Base-by-base conservation (phyloP, 2,888 invertebrate genomes). In the Brassicogethes aeneus region DNA sequence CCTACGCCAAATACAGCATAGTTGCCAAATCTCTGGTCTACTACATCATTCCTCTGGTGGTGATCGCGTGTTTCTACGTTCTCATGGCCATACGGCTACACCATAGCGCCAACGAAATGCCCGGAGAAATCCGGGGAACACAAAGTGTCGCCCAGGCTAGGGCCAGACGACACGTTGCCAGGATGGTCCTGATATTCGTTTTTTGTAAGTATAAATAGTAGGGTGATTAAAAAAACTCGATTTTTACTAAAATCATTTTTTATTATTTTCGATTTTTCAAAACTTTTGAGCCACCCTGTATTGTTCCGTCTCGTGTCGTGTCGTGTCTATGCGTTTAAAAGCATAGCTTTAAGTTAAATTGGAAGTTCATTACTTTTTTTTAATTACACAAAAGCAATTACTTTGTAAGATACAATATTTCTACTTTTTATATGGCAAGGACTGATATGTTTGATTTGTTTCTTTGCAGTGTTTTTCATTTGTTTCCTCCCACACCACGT, bases 11-110 rank as follows among this genome's bases (percentile, higher is more conserved):
- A 75, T 82, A 69, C 54, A 64, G 60, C 46, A 60, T 65, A 5
- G 57, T 60, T 1, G 57, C 65, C 31, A 74, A 72, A 52, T 75
- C 79, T 42, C 70, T 91, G 40, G 73, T 91, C 39, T 91, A 90
- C 71, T 94, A 94, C 68, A 78, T 86, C 2, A 70, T 93, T 30
- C 94, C 94, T 0, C 69, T 94, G 53, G 68, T 78, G n/a, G 78
- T 92, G 46, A 93, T 94, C 55, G 83, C 83, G 0, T 71, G 82
- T 39, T 94, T 93, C 73, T 94, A 95, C 71, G 73, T 84, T 30
- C 70, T 91, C 53, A 95, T 94, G 85, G 93, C 94, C 1, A 73
- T 83, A 2, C 84, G 88, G 57, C 73, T 95, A 37, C 79, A 93
- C 50, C 77, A 81, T 39, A 85, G 86, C 56, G 85, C 89, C 3